Evolutionary conservation across 2,888 invertebrate genomes (phyloP), one percentile per base, ranked within the genome.

Genomic region (Acrobasis suavella): DNA sequence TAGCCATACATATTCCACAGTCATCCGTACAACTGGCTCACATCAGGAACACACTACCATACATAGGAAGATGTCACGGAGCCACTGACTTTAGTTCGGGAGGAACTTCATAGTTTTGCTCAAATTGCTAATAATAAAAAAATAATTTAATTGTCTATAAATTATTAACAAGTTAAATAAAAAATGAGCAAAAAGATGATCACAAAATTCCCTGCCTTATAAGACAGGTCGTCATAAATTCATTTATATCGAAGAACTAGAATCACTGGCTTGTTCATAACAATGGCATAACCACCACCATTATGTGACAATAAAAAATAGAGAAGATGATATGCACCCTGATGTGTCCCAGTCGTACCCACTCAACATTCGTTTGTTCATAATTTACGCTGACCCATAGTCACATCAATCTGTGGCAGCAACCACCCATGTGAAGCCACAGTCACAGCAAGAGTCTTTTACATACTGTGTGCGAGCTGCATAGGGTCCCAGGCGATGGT

Each of bases 381-480:
- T 77, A 76, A 74, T 80, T 85, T 84, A 82, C 62, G 72, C 68
- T 74, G 80, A 76, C 73, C 71, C 73, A 73, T 76, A 67, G 81
- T 82, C 81, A 77, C 76, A 62, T 89, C 82, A 91, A 75, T 91
- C 91, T 74, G 83, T 90, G 82, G 91, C 91, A 67, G 89, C 90
- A 14, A 90, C 88, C 9, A 91, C 91, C 86, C 89, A 93, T 65
- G 89, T 76, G 81, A 93, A 93, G 77, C 90, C 93, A 71, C 93
- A 93, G 65, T 82, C 77, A 74, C 85, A 86, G 82, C 93, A 93
- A 74, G 84, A 82, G 70, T 93, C 93, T 76, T 87, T 91, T 83
- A 93, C 93, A 74, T 94, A 94, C 84, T 94, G 93, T 80, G 93
- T 93, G 76, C 87, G 89, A 66, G 93, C 89, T 72, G 92, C 93